A percentile compares a stretch with the other conserved stretches of the same genome.
Conservation (phyloP, 2,797 vertebrate genomes). For the Gymnocypris eckloni region DNA sequence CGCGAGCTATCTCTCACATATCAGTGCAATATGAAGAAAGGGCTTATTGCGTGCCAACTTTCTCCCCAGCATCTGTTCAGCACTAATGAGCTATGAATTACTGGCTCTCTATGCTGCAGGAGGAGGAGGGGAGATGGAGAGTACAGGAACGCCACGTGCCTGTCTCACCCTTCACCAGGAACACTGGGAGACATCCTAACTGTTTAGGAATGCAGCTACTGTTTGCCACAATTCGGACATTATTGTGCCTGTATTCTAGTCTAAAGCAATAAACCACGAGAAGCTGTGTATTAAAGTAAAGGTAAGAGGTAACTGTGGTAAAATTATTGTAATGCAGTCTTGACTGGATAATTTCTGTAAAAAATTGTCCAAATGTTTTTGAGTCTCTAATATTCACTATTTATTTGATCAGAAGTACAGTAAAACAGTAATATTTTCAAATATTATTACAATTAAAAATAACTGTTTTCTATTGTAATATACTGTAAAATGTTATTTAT, state of each 20-base stretch:
- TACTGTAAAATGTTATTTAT: too few relatives aligned
- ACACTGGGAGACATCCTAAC: neutral
- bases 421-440: too few relatives aligned
- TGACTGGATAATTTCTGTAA: too few relatives aligned
- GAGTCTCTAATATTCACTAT: too few relatives aligned
- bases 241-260: neutral
- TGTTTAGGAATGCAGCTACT: conserved; percentile 8
- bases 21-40: conserved; percentile 62
- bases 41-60: conserved; percentile 64
- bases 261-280: neutral
- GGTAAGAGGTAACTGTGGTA: too few relatives aligned
- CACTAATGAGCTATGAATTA: conserved; percentile 66
- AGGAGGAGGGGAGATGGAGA: conserved; percentile 42
- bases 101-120: conserved; percentile 52
- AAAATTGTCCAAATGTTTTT: too few relatives aligned
- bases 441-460: too few relatives aligned
- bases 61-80: conserved; percentile 63
- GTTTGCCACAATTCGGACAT: neutral
- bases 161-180: conserved; percentile 39
- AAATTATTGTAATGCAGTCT: too few relatives aligned
- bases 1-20: conserved; percentile 56
- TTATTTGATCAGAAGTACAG: too few relatives aligned
- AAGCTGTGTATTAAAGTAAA: neutral
- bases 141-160: conserved; percentile 34
- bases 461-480: too few relatives aligned